Conservation (phyloP, 2,797 vertebrate genomes). For the Acrossocheilus fasciatus region DNA sequence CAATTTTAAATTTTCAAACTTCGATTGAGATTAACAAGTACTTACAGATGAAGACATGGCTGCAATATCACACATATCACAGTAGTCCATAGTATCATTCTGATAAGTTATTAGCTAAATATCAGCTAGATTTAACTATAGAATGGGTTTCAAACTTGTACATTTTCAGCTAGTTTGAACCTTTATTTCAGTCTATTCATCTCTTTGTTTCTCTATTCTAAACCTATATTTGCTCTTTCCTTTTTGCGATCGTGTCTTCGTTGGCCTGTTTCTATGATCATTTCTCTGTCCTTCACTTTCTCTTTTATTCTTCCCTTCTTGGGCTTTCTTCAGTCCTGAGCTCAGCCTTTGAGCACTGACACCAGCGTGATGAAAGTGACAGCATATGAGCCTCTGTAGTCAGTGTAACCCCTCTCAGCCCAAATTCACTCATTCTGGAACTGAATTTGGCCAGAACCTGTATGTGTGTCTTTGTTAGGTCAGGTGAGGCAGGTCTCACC, state of each 20-base stretch:
- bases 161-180: neutral
- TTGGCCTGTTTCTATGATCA: slow-evolving; percentile 25
- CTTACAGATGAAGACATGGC: slow-evolving; percentile 51
- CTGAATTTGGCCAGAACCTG: slow-evolving; percentile 57
- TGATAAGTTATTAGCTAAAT: neutral
- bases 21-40: neutral
- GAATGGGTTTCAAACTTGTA: neutral
- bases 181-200: slow-evolving; percentile 5
- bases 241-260: neutral
- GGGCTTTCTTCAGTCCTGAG: slow-evolving; percentile 11
- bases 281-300: slow-evolving; percentile 31
- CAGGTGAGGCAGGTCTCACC: slow-evolving; percentile 53
- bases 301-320: slow-evolving; percentile 2
- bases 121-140: slow-evolving; percentile 37
- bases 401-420: slow-evolving; percentile 13
- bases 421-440: slow-evolving; percentile 50
- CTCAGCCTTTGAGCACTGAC: slow-evolving; percentile 14
- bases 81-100: slow-evolving; percentile 38
- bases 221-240: neutral
- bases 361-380: slow-evolving; percentile 18
- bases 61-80: slow-evolving; percentile 18
- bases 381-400: slow-evolving; percentile 27
- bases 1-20: neutral
- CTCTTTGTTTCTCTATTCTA: slow-evolving; percentile 12
- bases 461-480: slow-evolving; percentile 38